phyloP scores from a whole-genome alignment of 2,113 vertebrate genomes.

The Lampris incognitus region DNA sequence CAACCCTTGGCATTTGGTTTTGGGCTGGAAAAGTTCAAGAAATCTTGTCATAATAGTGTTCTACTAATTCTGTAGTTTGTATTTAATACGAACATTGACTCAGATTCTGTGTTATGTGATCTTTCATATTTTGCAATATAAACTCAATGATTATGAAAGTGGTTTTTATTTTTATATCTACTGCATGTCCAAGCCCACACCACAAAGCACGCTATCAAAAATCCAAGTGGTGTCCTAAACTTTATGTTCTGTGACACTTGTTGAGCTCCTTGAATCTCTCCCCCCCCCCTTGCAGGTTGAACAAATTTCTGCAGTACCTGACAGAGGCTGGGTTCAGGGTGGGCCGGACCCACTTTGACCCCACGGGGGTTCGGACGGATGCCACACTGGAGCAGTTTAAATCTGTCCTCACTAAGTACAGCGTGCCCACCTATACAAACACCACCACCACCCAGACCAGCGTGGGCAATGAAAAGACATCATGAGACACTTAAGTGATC shows the following conservation, averaged over 20 bases:
- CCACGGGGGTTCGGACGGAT: constrained; percentile 93
- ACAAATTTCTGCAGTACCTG: constrained; percentile 93
- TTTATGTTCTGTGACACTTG: background rate
- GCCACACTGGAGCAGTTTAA: constrained; percentile 91
- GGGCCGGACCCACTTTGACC: constrained; percentile 96
- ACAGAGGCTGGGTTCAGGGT: constrained; percentile 93
- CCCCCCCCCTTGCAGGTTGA: constrained; percentile 83
- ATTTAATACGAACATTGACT: no score
- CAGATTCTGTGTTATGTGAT: no score
- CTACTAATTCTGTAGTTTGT: no score
- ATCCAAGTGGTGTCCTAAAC: background rate
- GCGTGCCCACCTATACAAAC: constrained; percentile 85
- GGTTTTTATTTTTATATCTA: no score
- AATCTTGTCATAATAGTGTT: background rate
- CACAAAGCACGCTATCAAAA: background rate
- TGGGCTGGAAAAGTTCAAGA: background rate
- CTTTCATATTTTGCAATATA: no score
- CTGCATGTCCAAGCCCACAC: no score
- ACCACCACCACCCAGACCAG: constrained; percentile 68
- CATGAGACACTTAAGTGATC: background rate
- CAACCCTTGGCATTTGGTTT: background rate
- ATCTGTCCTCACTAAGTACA: constrained; percentile 91
- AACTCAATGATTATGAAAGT: no score
- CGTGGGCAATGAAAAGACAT: constrained; percentile 59
- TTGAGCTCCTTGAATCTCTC: background rate